Base-by-base conservation (phyloP, 2,797 vertebrate species). In the Sebastes oblongus region DNA sequence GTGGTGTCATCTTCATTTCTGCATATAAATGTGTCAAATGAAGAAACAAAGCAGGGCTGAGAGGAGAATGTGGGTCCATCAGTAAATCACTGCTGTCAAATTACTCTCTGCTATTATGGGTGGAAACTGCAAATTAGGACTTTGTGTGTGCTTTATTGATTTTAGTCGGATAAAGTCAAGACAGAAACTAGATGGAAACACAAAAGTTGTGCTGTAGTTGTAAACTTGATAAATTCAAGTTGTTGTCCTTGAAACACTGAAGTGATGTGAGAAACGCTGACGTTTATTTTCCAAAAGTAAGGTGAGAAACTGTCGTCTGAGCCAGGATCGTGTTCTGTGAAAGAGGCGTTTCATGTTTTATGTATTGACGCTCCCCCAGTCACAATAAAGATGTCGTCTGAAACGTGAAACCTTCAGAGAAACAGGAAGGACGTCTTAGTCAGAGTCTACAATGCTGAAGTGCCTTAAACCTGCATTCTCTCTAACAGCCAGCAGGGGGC, bases 1-100 rank as follows among this genome's bases (percentile, higher is more conserved):
- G 50, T 39, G 29, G 24, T 27, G 29, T 29, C 16, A 8, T 80
- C 66, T 72, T 78, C 25, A 62, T 72, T 78, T 66, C 54, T 86
- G 77, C 78, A 88, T 73, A 29, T 46, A 73, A 77, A 89, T 52
- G 25, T 75, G 67, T 62, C 42, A 87, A 80, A 72, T 34, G 69
- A 69, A 79, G 55, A 55, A 80, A 77, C 60, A 2, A 82, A 4
- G 6, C 25, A 14, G 8, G 7, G 9, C 25, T 50, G 20, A 27
- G 55, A 72, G 62, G 22, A 30, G n/a, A 71, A 46, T 29, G 52
- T 67, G 46, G 6, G 27, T 32, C 39, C 6, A 10, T 65, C 36
- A 18, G 22, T 69, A 75, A 79, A 73, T 83, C 71, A 30, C 20
- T 52, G 60, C 65, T 58, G 71, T 68, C 62, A 61, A 29, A 75